Base-by-base conservation (phyloP, 2,797 vertebrate species). In the Cyprinodon diabolis region DNA sequence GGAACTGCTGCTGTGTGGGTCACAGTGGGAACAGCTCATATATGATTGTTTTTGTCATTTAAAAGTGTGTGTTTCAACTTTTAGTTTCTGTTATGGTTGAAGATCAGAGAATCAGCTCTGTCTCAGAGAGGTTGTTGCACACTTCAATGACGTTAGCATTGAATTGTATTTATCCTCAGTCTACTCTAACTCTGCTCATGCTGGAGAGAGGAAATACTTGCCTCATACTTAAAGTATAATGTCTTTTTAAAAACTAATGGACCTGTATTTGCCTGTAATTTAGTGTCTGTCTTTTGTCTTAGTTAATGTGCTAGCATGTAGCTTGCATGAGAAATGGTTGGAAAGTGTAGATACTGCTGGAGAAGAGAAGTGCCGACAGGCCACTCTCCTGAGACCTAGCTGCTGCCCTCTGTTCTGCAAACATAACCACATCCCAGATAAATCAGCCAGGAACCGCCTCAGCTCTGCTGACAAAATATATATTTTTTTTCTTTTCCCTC, bases 281-380 rank as follows among this genome's bases (percentile, higher is more conserved):
- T 87, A 87, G 91, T 68, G 89, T 93, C 89, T 88, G 91, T 93
- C 84, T 78, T 86, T 90, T 68, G 87, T 93, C 85, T 83, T 92
- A 89, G 87, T 91, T 88, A 84, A 84, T 90, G 90, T 91, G 90
- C 90, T 91, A 91, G 93, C 93, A 94, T 94, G 93, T 91, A 90
- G 91, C 89, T 92, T 93, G 93, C 93, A 94, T 93, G 93, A 92
- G 86, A 85, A 88, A 86, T 52, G 60, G 84, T 84, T 87, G 86
- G 82, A 84, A 84, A 83, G 72, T 90, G 89, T 90, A 90, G 86
- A 88, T 89, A 91, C 76, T 43, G 79, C 75, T 30, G 78, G 85
- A 81, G 86, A 81, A 48, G 67, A 88, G 69, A 71, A 74, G 85
- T 48, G 68, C 52, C 25, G 80, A 83, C 87, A 11, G 76, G 82